Conservation (phyloP, 2,888 invertebrate genomes). For the Meganola albula region DNA sequence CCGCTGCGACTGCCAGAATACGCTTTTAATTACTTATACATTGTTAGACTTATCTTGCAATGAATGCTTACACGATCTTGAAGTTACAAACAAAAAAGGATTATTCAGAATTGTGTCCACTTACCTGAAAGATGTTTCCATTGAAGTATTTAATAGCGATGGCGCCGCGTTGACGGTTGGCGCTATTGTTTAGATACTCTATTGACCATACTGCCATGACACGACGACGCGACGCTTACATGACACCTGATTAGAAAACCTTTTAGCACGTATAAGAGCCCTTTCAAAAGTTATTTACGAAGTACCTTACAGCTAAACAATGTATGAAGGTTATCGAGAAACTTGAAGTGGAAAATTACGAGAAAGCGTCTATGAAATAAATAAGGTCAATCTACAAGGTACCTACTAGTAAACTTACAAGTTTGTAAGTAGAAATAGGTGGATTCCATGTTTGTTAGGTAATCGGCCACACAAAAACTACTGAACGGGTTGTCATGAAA, state of each 20-base stretch:
- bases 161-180: slow-evolving; percentile 52
- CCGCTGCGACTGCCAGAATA: slow-evolving; percentile 14
- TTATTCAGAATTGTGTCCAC: slow-evolving; percentile 42
- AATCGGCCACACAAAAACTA: too few relatives aligned
- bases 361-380: too few relatives aligned
- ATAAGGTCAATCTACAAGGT: too few relatives aligned
- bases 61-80: slow-evolving; percentile 34
- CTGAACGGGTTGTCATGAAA: too few relatives aligned
- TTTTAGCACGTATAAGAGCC: slow-evolving; percentile 27
- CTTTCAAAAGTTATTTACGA: too few relatives aligned
- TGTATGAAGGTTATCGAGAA: too few relatives aligned
- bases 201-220: too few relatives aligned
- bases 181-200: slow-evolving; percentile 51
- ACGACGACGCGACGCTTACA: slow-evolving; percentile 19
- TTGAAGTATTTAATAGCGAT: slow-evolving; percentile 49
- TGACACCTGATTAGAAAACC: slow-evolving; percentile 30
- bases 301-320: too few relatives aligned
- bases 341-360: too few relatives aligned
- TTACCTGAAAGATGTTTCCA: slow-evolving; percentile 46
- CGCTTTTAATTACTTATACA: slow-evolving; percentile 15
- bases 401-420: too few relatives aligned
- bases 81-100: slow-evolving; percentile 38
- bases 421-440: too few relatives aligned
- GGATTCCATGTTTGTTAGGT: too few relatives aligned
- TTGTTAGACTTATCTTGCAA: slow-evolving; percentile 30